A percentile compares a stretch with the other conserved stretches of the same genome.
Conservation (phyloP, 2,797 vertebrate genomes). For the Coranthus polyacanthus region DNA sequence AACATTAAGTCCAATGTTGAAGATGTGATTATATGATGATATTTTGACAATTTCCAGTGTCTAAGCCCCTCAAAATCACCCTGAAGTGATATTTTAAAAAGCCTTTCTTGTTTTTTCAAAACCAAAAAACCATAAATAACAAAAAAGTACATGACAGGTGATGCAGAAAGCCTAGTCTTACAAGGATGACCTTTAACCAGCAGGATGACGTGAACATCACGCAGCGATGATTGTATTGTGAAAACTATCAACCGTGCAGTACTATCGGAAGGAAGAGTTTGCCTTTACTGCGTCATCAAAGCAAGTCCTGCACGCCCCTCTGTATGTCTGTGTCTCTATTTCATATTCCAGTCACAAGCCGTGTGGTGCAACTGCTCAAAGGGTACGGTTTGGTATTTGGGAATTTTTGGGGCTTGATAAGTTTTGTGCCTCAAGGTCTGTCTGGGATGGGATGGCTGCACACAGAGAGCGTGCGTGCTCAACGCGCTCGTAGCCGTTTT, state of each 20-base stretch:
- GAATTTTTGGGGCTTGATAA: conserved; percentile 58
- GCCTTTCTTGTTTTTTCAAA: conserved; percentile 17
- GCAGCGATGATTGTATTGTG: conserved; percentile 26
- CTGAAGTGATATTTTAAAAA: conserved; percentile 16
- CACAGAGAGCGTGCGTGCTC: conserved; percentile 33
- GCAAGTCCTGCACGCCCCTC: conserved; percentile 57
- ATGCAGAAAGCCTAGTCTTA: conserved; percentile 61
- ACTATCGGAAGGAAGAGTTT: conserved; percentile 62
- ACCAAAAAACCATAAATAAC: conserved; percentile 41
- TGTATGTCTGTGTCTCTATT: conserved; percentile 64
- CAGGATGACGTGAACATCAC: conserved; percentile 41
- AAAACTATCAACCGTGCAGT: conserved; percentile 54
- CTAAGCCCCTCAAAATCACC: conserved; percentile 2
- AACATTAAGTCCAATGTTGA: neutral
- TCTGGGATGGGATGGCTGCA: conserved; percentile 67
- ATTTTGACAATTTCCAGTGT: neutral
- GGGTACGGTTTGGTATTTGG: conserved; percentile 70
- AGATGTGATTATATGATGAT: conserved; percentile 1
- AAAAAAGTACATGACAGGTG: conserved; percentile 33
- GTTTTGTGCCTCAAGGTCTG: conserved; percentile 67
- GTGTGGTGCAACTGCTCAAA: conserved; percentile 70
- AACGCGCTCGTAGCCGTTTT: conserved; percentile 40
- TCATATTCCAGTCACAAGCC: conserved; percentile 81
- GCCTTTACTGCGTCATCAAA: conserved; percentile 75
- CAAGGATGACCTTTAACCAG: conserved; percentile 71